Evolutionary conservation across 2,797 vertebrate species (phyloP), one percentile per base, ranked within the genome.

Genomic region (Cryptoprocta ferox): DNA sequence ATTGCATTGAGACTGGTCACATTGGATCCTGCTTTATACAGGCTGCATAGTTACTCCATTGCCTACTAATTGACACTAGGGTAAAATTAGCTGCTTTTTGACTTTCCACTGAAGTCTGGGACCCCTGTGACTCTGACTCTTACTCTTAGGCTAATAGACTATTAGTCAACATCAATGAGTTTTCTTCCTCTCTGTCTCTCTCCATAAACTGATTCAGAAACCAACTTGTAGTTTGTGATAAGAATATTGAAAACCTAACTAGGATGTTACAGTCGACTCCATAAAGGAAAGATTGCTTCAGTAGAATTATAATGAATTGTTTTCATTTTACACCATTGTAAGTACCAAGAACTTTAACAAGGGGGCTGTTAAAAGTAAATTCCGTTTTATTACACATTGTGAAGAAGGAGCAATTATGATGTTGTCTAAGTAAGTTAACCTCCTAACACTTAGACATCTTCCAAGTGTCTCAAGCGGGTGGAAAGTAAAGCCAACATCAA

Each of bases 131-230:
- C 28, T 95, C 87, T 88, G 37, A 45, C 39, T 91, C 14, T 93
- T 37, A 83, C 18, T 89, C 63, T 71, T 82, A 42, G 59, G 28
- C 37, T 94, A 84, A 88, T 48, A 90, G 28, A 80, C 30, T 79
- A 5, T 88, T 92, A 50, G n/a, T 66, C 59, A 45, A 37, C 56
- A 78, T 88, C 53, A 92, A 0, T 89, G 84, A 92, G 53, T 76
- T 89, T 96, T 50, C 32, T 73, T 80, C 32, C 6, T 92, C 26
- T 89, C 37, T 95, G 6, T 75, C 26, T 3, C 97, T 95, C 91
- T 86, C 65, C 18, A 45, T 85, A 89, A 93, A 14, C 26, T 96
- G 70, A 93, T 83, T 97, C 66, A 89, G 88, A 89, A 97, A 66
- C 13, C 42, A 75, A 75, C 11, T 95, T 70, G 39, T 68, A 35